These are phyloP conservation scores for Mus caroli DNA, from an alignment of 2,797 vertebrate genomes.

Conservation along the genomic window DNA sequence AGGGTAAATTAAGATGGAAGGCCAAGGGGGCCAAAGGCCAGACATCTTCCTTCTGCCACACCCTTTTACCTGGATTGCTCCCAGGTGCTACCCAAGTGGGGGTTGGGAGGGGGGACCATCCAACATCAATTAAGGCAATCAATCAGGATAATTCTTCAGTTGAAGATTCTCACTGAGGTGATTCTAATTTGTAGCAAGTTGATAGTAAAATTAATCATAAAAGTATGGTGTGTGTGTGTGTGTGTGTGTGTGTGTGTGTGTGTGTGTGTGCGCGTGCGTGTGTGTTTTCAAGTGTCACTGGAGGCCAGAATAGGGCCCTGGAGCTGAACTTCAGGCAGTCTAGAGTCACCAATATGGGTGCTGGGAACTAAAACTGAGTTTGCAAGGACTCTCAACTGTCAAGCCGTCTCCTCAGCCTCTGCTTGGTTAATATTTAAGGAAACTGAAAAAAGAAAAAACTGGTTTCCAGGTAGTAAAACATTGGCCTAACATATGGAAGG, in stretches of 20 bases:
- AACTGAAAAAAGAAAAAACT: neutral
- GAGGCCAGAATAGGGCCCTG: neutral
- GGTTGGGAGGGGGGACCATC: no score
- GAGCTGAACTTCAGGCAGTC: neutral
- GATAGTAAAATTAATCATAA: neutral
- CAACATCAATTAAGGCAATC: no score
- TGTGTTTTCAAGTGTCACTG: neutral
- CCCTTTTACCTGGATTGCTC: neutral
- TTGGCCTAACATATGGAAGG: neutral
- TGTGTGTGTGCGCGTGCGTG: no score
- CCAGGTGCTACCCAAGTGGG: neutral
- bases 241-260: neutral
- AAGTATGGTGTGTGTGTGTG: no score
- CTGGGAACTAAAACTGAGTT: neutral
- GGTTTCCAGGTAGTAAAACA: neutral
- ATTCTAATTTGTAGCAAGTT: neutral
- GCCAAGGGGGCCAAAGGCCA: neutral
- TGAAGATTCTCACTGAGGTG: neutral
- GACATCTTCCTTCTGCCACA: neutral
- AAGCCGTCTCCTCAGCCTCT: neutral
- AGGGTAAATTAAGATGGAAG: neutral
- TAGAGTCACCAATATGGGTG: no score
- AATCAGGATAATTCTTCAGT: neutral
- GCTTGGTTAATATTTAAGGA: slow-evolving; percentile 16
- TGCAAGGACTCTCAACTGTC: neutral